Evolutionary conservation across 2,888 invertebrate genomes (phyloP), one percentile per base, ranked within the genome.

Genomic region (Alentia gelatinosa): DNA sequence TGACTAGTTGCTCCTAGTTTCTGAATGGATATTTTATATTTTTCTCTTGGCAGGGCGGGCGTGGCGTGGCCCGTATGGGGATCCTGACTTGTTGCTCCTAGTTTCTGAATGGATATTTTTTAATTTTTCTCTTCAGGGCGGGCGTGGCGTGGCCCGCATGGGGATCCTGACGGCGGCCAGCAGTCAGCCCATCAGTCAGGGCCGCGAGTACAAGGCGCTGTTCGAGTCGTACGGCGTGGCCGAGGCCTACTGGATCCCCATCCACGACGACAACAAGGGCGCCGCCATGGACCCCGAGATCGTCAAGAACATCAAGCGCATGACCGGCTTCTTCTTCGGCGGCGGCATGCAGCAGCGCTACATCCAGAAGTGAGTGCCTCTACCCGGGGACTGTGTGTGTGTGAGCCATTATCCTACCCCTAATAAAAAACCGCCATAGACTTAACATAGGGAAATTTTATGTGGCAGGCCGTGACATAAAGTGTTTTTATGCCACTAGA

Each of bases 261-360:
- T 94, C 50, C 92, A 93, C 56, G 90, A 93, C 39, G 92, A 92
- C 89, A 93, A 94, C 91, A 93, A 92, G 15, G 84, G 74, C n/a
- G 93, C 92, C 33, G 92, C 92, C 89, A 91, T 83, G 9, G 92
- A 93, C 35, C 92, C 19, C 15, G 79, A 37, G 79, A 92, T 93
- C 0, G 91, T 94, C 23, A 89, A 91, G 1, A 83, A 92, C 15
- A 93, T 94, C n/a, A 91, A 92, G 63, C 83, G 90, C 15, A 93
- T 94, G 92, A 94, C 94, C 0, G 94, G 94, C 7, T 94, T 94
- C 90, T 93, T 94, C 92, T 94, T 94, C 89, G 93, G 93, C 12
- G 94, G 94, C 0, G 94, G 94, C 0, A 93, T 94, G 39, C 94
- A 94, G 83, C 86, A 90, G 40, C 79, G 93, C 37, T 92, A 94